These are phyloP conservation scores for Cottoperca gobio DNA, from an alignment of 2,797 vertebrate species.

Conservation along the genomic window DNA sequence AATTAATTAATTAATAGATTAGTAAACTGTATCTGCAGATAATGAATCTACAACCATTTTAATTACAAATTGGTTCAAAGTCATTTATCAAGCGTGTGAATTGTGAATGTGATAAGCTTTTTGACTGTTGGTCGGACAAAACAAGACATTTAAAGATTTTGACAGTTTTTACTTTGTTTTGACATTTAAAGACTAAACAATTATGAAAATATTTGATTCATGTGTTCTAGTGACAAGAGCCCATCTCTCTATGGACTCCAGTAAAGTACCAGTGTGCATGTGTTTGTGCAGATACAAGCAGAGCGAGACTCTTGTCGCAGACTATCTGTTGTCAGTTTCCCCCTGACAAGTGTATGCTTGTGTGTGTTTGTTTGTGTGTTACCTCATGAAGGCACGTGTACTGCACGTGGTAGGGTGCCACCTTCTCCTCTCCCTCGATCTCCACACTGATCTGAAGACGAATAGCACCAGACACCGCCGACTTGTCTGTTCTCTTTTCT, in stretches of 20 bases:
- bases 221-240: not conserved
- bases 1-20: not conserved
- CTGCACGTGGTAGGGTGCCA: constrained; percentile 94
- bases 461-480: constrained; percentile 95
- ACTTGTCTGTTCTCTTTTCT: constrained; percentile 98
- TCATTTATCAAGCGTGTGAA: not conserved
- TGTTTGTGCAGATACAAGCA: not conserved
- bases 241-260: not conserved
- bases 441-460: constrained; percentile 96
- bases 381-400: constrained; percentile 99
- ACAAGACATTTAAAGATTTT: not conserved
- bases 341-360: not conserved
- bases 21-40: not conserved
- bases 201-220: not conserved
- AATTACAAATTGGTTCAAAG: not conserved
- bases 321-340: not conserved
- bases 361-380: constrained; percentile 46
- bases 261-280: not conserved
- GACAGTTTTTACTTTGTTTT: not conserved
- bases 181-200: not conserved
- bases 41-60: not conserved
- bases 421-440: constrained; percentile 98
- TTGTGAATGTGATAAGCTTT: no score
- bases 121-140: not conserved
- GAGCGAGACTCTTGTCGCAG: not conserved